Conservation (phyloP, 2,797 vertebrate genomes). For the Falco concolor region DNA sequence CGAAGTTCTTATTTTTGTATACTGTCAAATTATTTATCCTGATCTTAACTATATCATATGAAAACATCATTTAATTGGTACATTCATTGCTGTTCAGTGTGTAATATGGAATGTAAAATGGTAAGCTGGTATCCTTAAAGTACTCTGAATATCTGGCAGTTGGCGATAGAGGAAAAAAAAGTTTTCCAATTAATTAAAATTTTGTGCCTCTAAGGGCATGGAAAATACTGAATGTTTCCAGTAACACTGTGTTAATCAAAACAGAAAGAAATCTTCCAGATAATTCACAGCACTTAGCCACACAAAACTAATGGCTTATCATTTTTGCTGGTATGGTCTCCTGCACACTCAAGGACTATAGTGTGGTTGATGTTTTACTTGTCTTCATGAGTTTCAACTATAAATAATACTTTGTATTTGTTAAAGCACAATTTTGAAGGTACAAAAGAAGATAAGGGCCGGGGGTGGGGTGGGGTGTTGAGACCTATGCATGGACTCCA, state of each 20-base stretch:
- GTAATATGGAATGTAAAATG: not conserved
- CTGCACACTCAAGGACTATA: not conserved
- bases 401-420: not conserved
- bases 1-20: not conserved
- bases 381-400: not conserved
- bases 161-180: not conserved
- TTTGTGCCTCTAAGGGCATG: not conserved
- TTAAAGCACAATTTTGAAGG: not conserved
- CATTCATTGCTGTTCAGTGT: constrained; percentile 17
- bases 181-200: not conserved
- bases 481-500: not conserved
- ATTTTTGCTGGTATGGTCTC: not conserved
- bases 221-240: not conserved
- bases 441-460: not conserved
- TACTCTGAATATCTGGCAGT: not conserved
- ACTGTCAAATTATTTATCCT: not conserved
- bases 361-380: not conserved
- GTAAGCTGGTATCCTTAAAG: not conserved
- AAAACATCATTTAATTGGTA: not conserved
- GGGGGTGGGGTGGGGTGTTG: not conserved
- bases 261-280: not conserved
- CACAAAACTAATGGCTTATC: not conserved
- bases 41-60: not conserved
- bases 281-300: not conserved
- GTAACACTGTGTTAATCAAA: not conserved